A percentile compares a stretch with the other conserved stretches of the same genome.
Evolutionary conservation across 2,797 vertebrate genomes (phyloP).

Genomic region (Hippoglossus hippoglossus): DNA sequence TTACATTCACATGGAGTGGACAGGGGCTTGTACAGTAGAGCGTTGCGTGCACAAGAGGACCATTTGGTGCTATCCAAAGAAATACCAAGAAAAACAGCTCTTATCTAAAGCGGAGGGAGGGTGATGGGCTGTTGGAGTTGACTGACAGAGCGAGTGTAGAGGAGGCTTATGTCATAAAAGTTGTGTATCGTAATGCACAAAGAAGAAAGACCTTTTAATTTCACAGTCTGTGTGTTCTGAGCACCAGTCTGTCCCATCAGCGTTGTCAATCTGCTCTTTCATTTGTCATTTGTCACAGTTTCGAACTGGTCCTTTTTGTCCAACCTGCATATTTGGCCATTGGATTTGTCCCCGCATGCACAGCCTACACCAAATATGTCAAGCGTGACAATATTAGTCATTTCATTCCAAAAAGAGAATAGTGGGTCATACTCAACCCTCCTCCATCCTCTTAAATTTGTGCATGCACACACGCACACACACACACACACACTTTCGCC

Average conservation of each 20-base stretch:
- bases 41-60: background rate
- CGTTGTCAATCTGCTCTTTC: background rate
- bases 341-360: constrained; percentile 30
- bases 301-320: constrained; percentile 12
- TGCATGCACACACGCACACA: constrained; percentile 33
- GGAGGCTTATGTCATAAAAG: constrained; percentile 37
- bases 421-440: constrained; percentile 62
- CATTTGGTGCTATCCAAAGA: constrained; percentile 8
- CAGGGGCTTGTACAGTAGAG: background rate
- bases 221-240: background rate
- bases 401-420: constrained; percentile 70
- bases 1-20: background rate
- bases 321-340: constrained; percentile 40
- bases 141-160: constrained; percentile 10
- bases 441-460: constrained; percentile 54
- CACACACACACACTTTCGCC: constrained; percentile 34
- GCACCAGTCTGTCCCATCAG: background rate
- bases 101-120: constrained; percentile 30
- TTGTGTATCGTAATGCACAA: constrained; percentile 19
- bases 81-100: constrained; percentile 31
- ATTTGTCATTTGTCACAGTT: constrained; percentile 4
- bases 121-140: constrained; percentile 13
- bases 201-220: constrained; percentile 3
- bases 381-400: constrained; percentile 70
- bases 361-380: constrained; percentile 67